Evolutionary conservation across 1,140 invertebrate species (phyloP).

Genomic region (Belonocnema kinseyi): DNA sequence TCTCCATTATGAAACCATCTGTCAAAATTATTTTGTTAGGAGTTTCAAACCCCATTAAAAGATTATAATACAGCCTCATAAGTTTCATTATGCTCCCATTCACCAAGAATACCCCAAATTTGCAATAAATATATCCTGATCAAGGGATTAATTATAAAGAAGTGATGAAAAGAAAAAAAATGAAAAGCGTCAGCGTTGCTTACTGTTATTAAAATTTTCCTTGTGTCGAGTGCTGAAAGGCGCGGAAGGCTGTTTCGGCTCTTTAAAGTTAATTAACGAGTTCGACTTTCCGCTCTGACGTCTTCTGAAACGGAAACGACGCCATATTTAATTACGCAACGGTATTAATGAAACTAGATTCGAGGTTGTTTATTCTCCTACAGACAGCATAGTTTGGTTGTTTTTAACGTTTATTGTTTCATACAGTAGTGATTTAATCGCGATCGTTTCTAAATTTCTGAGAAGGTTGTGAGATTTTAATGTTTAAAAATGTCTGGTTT

Average conservation of each 20-base stretch:
- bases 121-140: not conserved
- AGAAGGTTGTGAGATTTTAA: not conserved
- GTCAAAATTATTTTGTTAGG: not conserved
- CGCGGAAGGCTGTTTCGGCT: conserved; percentile 20
- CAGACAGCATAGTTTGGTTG: not conserved
- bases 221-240: not conserved
- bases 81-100: not conserved
- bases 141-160: not conserved
- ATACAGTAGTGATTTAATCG: not conserved
- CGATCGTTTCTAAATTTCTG: not conserved
- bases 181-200: not conserved
- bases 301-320: conserved; percentile 18
- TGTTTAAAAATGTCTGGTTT: not conserved
- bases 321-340: conserved; percentile 28
- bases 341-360: conserved; percentile 30
- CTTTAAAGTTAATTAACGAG: conserved; percentile 31
- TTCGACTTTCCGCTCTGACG: conserved; percentile 31
- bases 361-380: conserved; percentile 1
- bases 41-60: not conserved
- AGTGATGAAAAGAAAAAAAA: not conserved
- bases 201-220: conserved; percentile 13
- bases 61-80: not conserved
- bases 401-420: not conserved
- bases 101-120: not conserved
- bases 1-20: not conserved